Evolutionary conservation across 2,797 vertebrate species (phyloP), one percentile per base, ranked within the genome.

Genomic region (Cirrhinus mrigala): DNA sequence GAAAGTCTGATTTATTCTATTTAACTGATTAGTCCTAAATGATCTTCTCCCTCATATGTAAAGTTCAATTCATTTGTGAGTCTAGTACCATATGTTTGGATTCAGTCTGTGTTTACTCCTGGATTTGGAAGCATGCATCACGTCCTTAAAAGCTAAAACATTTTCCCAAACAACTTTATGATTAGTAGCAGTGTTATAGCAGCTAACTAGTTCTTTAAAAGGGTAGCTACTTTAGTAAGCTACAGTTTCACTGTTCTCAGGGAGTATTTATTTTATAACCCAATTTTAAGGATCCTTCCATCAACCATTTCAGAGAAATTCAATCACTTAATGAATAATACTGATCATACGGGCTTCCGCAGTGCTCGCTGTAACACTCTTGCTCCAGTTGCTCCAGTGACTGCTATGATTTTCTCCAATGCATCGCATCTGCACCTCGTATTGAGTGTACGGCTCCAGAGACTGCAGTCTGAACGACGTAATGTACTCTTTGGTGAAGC

Each of bases 331-430:
- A 44, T 18, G 15, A 79, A 64, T 29, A 29, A 29, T 29, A 8
- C 7, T 18, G 11, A 6, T 33, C 44, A 95, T 93, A 99, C 98
- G 44, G 27, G 87, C 93, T 92, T 97, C 97, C 46, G 94, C 91
- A 0, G 97, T 99, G 75, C 88, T 89, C 0, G 85, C 87, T 0
- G 90, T 94, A 27, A 90, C 89, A 11, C 95, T 96, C 66, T 56
- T 48, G 88, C 95, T 99, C 98, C 98, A 99, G 11, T 97, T 85
- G 84, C 98, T 99, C 98, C 98, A 99, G 90, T 95, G 95, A 37
- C 95, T 94, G 0, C 33, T 3, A 12, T 60, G 76, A 0, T 15
- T 1, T 1, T 81, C 10, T 27, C 87, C 78, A 90, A 94, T 97
- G 91, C 97, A 97, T 89, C 96, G 92, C 29, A 99, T 88, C 90